Evolutionary conservation across 2,797 vertebrate species (phyloP).

Genomic region (Morelia viridis): DNA sequence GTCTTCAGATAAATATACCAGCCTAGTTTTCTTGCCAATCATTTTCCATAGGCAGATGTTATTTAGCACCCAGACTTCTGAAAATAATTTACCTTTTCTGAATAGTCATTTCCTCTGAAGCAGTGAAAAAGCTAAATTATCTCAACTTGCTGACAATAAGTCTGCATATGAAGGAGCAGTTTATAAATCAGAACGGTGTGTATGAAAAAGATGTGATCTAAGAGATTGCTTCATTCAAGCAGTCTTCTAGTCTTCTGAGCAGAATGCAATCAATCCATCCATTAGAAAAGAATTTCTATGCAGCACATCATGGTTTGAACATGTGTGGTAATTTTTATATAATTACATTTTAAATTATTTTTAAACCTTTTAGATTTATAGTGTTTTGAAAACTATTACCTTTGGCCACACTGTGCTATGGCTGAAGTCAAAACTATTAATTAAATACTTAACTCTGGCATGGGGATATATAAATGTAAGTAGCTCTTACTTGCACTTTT

Average conservation of each 20-base stretch:
- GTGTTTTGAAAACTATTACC: not conserved
- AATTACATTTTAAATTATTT: not conserved
- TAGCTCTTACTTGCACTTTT: not conserved
- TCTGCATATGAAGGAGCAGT: slow-evolving; percentile 21
- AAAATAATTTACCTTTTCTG: slow-evolving; percentile 5
- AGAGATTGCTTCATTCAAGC: not conserved
- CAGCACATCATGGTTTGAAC: not conserved
- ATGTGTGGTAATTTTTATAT: not conserved
- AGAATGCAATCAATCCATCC: not conserved
- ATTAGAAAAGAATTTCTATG: not conserved
- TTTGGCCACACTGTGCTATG: not conserved
- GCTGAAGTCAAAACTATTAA: not conserved
- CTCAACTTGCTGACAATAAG: slow-evolving; percentile 33
- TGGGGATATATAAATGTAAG: not conserved
- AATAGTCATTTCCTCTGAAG: slow-evolving; percentile 2
- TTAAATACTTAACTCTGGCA: not conserved
- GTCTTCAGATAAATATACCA: slow-evolving; percentile 3
- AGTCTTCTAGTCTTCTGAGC: not conserved
- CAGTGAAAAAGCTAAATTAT: not conserved
- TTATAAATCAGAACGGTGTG: slow-evolving; percentile 5
- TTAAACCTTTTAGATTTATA: not conserved
- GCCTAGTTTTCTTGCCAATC: slow-evolving; percentile 15
- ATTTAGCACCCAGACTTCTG: not conserved
- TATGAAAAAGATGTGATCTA: not conserved
- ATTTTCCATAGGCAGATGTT: slow-evolving; percentile 26